Evolutionary conservation across 2,113 vertebrate species (phyloP).

Genomic region (Taxidea taxus): DNA sequence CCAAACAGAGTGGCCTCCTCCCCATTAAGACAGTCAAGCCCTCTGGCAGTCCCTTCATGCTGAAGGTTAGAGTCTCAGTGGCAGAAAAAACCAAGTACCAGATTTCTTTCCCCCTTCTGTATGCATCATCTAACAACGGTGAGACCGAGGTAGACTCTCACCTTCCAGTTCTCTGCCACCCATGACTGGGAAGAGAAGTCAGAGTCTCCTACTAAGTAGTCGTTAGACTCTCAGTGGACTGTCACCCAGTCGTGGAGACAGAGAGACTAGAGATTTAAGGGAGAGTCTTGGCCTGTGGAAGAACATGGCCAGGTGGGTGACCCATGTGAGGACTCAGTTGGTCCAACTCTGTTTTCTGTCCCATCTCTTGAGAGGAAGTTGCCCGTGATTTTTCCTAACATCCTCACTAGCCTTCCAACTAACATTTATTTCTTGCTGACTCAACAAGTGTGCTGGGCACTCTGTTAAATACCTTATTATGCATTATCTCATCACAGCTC

Average conservation of each 20-base stretch:
- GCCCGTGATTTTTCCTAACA: neutral
- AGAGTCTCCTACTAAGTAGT: neutral
- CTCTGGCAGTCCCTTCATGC: neutral
- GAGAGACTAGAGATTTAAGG: neutral
- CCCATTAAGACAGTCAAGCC: neutral
- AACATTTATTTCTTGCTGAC: neutral
- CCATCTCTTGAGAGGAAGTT: neutral
- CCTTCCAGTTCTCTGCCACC: neutral
- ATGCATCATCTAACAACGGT: neutral
- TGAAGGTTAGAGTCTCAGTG: neutral
- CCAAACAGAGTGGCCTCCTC: neutral
- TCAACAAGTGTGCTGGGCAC: neutral
- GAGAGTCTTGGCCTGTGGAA: neutral
- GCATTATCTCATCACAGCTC: neutral
- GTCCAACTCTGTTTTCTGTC: neutral
- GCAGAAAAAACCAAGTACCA: neutral
- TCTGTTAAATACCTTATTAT: neutral
- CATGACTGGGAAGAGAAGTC: neutral
- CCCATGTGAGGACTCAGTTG: neutral
- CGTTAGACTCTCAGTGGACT: neutral
- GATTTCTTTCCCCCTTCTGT: neutral
- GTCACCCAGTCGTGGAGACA: neutral
- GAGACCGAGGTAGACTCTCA: neutral
- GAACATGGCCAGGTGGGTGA: neutral
- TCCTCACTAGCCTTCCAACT: neutral